A percentile compares a stretch with the other conserved stretches of the same genome.
phyloP scores from a whole-genome alignment of 2,797 vertebrate genomes.

The Lateolabrax maculatus region DNA sequence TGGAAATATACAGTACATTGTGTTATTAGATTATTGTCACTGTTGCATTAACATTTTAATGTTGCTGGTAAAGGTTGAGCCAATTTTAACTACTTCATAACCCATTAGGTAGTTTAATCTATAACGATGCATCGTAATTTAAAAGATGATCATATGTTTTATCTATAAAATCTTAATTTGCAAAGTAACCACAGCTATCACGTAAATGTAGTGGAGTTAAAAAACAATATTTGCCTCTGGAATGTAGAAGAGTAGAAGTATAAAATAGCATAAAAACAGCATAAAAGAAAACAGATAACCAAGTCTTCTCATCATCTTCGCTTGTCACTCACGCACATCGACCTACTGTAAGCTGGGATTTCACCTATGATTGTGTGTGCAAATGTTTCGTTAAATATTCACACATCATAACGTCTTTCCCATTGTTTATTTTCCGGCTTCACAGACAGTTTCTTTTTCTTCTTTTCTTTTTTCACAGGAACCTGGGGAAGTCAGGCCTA shows the following conservation, averaged over 20 bases:
- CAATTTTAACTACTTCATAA: neutral
- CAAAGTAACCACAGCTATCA: neutral
- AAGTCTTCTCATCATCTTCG: neutral
- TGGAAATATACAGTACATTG: neutral
- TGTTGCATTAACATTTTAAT: neutral
- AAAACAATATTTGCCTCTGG: neutral
- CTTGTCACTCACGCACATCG: slow-evolving; percentile 6
- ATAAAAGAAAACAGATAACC: neutral
- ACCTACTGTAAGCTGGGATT: neutral
- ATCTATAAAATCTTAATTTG: neutral
- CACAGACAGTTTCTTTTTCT: slow-evolving; percentile 7
- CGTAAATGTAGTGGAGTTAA: neutral
- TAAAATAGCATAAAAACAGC: neutral
- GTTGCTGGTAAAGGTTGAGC: neutral
- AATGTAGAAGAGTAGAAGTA: neutral
- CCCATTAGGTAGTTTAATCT: neutral
- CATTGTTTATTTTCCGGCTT: slow-evolving; percentile 11
- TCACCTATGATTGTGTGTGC: neutral
- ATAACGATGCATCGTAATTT: neutral
- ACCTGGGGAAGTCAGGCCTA: slow-evolving; percentile 86
- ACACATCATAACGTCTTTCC: slow-evolving; percentile 1
- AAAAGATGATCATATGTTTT: neutral
- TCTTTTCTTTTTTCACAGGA: slow-evolving; percentile 65
- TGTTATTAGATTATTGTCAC: neutral
- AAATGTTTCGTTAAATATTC: slow-evolving; percentile 11